Percentiles rank a stretch among this genome's conserved stretches.
phyloP scores from a whole-genome alignment of 2,113 vertebrate species.

The Garra rufa region DNA sequence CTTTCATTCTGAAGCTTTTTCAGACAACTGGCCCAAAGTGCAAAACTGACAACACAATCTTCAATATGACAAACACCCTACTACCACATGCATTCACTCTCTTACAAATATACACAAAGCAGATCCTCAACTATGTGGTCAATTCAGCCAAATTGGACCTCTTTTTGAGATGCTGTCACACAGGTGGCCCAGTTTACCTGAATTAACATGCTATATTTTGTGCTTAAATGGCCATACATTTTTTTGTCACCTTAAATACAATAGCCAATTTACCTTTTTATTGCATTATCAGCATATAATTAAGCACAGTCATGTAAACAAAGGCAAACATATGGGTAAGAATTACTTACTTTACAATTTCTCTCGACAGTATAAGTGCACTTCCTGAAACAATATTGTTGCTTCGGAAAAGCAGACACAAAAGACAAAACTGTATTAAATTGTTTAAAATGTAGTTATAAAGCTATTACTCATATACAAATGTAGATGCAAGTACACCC shows the following conservation, averaged over 20 bases:
- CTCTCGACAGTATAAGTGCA: constrained; percentile 79
- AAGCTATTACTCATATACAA: not conserved
- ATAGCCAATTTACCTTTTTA: not conserved
- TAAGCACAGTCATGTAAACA: constrained; percentile 45
- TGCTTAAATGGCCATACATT: not conserved
- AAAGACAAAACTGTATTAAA: constrained; percentile 63
- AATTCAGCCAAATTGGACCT: not conserved
- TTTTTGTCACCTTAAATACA: not conserved
- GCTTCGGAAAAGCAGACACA: constrained; percentile 76
- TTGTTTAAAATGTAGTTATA: constrained; percentile 40
- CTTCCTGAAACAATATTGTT: constrained; percentile 82
- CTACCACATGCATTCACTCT: constrained; percentile 5
- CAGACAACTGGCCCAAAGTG: constrained; percentile 57
- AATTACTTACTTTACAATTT: constrained; percentile 80
- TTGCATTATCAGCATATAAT: not conserved
- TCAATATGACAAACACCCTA: not conserved
- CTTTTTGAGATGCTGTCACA: not conserved
- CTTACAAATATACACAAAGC: not conserved
- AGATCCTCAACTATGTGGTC: not conserved
- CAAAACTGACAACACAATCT: constrained; percentile 38
- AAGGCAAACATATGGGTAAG: constrained; percentile 42
- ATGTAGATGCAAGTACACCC: not conserved
- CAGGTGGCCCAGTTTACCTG: not conserved
- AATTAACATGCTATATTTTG: not conserved
- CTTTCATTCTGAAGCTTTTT: constrained; percentile 32